Evolutionary conservation across 2,888 invertebrate genomes (phyloP).

Genomic region (Kryphioiulus occultus): DNA sequence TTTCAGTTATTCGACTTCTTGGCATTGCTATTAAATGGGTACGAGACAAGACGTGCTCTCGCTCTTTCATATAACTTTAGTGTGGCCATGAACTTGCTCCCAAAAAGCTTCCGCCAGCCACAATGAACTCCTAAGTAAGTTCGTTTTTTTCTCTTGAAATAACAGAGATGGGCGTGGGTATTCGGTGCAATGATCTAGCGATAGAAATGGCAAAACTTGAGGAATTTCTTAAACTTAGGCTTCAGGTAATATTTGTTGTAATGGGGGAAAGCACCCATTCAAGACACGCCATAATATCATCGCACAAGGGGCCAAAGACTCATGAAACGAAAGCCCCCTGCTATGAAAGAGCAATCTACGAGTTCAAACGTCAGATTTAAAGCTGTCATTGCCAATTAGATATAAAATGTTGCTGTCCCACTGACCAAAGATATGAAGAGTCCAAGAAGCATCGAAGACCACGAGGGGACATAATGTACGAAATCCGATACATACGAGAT

Average conservation of each 20-base stretch:
- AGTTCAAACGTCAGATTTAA: neutral
- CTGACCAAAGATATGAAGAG: slow-evolving; percentile 21
- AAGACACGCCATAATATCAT: neutral
- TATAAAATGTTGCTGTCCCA: neutral
- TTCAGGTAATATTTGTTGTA: slow-evolving; percentile 8
- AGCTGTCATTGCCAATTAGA: neutral
- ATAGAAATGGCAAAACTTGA: slow-evolving; percentile 12
- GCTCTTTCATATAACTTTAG: neutral
- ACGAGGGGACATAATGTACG: neutral
- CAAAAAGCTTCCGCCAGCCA: slow-evolving; percentile 38
- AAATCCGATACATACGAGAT: neutral
- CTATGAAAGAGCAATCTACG: neutral
- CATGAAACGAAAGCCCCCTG: neutral
- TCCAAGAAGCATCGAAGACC: neutral
- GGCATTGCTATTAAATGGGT: neutral
- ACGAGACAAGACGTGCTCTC: neutral
- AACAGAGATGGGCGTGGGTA: slow-evolving; percentile 36
- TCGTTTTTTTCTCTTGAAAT: neutral
- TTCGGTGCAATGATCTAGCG: slow-evolving; percentile 33
- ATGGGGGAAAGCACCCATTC: neutral
- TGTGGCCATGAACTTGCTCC: slow-evolving; percentile 35
- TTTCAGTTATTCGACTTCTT: neutral
- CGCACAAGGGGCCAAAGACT: neutral
- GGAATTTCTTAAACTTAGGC: slow-evolving; percentile 36
- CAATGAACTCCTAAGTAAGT: slow-evolving; percentile 14